Base-by-base conservation (phyloP, 1,140 invertebrate species). In the Drosophila prosaltans region DNA sequence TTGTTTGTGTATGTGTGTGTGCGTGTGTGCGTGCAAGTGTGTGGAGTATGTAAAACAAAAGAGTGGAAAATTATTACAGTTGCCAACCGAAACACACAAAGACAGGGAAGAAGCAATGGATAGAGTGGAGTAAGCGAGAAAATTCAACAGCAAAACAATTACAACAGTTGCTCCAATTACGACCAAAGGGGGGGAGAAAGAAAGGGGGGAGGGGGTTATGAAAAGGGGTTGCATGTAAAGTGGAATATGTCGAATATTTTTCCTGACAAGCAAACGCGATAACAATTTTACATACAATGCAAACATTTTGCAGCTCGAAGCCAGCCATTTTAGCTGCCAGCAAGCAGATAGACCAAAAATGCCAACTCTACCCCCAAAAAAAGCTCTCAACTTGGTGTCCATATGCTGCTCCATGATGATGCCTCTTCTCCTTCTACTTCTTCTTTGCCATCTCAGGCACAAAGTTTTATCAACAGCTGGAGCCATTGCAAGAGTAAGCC, bases 91-190 rank as follows among this genome's bases (percentile, higher is more conserved):
- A 21, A 51, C 45, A 51, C 26, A 51, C 45, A 51, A 30, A 2
- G 28, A 30, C 28, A 16, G 28, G 45, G 45, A 3, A 48, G 16
- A 1, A 24, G 45, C 28, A n/a, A 16, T 8, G 45, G 8, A 7
- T 2, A 36, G 32, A 36, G n/a, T 28, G 10, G 30, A 58, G 55
- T 16, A n/a, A 16, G 57, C 57, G 57, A 36, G 57, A 58, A 58
- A 58, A 58, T 58, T 58, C 57, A 58, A 58, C 57, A 58, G 57
- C 57, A 58, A 58, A 58, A 58, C 57, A 58, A 58, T 58, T 58
- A 58, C 57, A 16, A 51, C 30, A 58, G 57, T 58, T 58, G 57
- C 57, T 58, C 57, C 57, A 58, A 58, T 58, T 58, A 58, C 57
- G 57, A 4, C 10, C 30, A 58, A 16, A 58, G 39, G 30, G 45